These are phyloP conservation scores for Lethrus apterus DNA, from an alignment of 1,140 invertebrate genomes.

Conservation along the genomic window DNA sequence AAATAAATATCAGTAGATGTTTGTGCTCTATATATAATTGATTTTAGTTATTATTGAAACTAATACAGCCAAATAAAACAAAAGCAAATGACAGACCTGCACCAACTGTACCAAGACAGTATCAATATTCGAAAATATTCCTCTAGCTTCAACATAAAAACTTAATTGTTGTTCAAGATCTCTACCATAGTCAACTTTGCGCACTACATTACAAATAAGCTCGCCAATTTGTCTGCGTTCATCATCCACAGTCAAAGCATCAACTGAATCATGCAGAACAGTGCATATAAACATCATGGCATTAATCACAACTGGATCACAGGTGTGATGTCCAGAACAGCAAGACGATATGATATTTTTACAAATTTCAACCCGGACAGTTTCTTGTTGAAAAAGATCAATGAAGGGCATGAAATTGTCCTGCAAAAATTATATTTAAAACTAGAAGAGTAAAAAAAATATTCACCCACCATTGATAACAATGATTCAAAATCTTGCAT, in stretches of 20 bases:
- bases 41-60: too few species aligned
- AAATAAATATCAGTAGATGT: constrained; percentile 14
- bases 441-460: neutral
- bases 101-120: constrained; percentile 75
- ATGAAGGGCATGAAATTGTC: constrained; percentile 85
- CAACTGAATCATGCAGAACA: constrained; percentile 87
- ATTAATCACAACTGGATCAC: constrained; percentile 80
- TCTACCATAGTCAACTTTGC: constrained; percentile 69
- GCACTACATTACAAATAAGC: constrained; percentile 74
- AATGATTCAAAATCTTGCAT: constrained; percentile 66
- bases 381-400: constrained; percentile 83
- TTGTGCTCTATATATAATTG: neutral
- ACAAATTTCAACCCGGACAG: constrained; percentile 72
- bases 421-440: constrained; percentile 43
- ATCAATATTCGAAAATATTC: constrained; percentile 84
- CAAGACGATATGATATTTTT: constrained; percentile 73
- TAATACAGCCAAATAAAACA: constrained; percentile 24
- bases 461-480: constrained; percentile 62
- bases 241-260: constrained; percentile 88
- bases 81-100: constrained; percentile 57
- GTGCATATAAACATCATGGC: constrained; percentile 79
- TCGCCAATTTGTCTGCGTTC: constrained; percentile 80
- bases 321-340: constrained; percentile 46
- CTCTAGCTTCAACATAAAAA: constrained; percentile 88
- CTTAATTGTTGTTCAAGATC: constrained; percentile 86